Conservation (phyloP, 2,888 invertebrate species). For the Lasiommata megera region DNA sequence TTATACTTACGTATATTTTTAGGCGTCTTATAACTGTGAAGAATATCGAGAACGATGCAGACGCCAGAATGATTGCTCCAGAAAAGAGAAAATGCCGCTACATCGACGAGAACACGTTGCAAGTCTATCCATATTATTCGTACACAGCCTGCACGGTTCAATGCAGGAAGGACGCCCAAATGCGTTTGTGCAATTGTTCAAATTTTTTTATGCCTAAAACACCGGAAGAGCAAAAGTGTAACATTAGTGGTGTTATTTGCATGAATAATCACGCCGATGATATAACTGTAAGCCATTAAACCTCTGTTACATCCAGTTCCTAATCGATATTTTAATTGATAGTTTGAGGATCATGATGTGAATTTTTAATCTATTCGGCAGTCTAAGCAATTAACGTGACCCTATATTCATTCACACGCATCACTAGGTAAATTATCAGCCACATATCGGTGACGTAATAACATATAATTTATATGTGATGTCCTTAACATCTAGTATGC, state of each 20-base stretch:
- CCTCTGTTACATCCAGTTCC: no score
- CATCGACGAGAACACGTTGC: conserved; percentile 82
- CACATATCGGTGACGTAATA: no score
- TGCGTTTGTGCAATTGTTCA: conserved; percentile 84
- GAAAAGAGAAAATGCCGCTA: conserved; percentile 88
- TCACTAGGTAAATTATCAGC: no score
- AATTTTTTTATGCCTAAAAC: conserved; percentile 87
- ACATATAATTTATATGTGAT: no score
- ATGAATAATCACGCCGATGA: conserved; percentile 66
- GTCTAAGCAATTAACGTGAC: no score
- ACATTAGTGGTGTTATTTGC: conserved; percentile 84
- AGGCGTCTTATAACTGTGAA: conserved; percentile 76
- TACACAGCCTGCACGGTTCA: conserved; percentile 87
- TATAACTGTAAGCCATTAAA: not conserved
- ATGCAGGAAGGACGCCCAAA: conserved; percentile 85
- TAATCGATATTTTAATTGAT: no score
- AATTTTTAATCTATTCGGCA: no score
- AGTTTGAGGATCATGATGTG: no score
- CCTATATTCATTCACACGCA: no score
- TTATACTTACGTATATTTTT: conserved; percentile 1
- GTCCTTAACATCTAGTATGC: no score
- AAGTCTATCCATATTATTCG: conserved; percentile 85
- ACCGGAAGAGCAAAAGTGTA: conserved; percentile 79
- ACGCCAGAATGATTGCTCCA: conserved; percentile 83
- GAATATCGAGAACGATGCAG: conserved; percentile 86